These are phyloP conservation scores for Alitta virens DNA, from an alignment of 2,888 invertebrate species.

Conservation along the genomic window DNA sequence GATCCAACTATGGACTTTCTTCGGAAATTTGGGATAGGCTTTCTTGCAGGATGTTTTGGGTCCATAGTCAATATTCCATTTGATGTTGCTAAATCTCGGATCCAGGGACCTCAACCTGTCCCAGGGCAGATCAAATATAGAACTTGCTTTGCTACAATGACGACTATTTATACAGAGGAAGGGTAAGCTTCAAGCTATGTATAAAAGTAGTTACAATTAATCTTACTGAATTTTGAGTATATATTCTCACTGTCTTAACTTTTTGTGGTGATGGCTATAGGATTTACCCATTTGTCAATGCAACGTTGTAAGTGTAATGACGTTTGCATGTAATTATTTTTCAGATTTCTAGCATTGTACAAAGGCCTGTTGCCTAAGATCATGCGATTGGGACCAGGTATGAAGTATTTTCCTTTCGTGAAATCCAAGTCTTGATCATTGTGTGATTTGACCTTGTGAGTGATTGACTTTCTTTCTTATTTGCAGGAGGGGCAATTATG, in stretches of 20 bases:
- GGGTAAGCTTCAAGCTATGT: slow-evolving; percentile 70
- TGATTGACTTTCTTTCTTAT: neutral
- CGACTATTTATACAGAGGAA: slow-evolving; percentile 79
- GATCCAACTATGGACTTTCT: slow-evolving; percentile 36
- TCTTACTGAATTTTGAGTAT: too few relatives aligned
- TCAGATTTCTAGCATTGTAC: slow-evolving; percentile 79
- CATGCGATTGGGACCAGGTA: slow-evolving; percentile 78
- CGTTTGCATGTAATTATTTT: too few relatives aligned
- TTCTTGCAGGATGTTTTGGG: slow-evolving; percentile 81
- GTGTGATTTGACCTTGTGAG: neutral
- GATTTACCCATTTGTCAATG: too few relatives aligned
- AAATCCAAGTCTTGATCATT: neutral
- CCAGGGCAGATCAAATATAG: slow-evolving; percentile 74
- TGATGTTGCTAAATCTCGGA: slow-evolving; percentile 92
- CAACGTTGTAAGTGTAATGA: too few relatives aligned
- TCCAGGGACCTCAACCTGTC: slow-evolving; percentile 85
- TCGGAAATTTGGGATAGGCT: slow-evolving; percentile 71
- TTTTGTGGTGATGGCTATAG: too few relatives aligned
- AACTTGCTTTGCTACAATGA: slow-evolving; percentile 72
- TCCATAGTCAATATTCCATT: slow-evolving; percentile 91
- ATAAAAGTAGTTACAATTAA: neutral
- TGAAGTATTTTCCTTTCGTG: slow-evolving; percentile 11
- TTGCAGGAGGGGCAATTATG: slow-evolving; percentile 86
- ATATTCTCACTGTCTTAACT: neutral
- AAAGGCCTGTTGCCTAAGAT: slow-evolving; percentile 90